Evolutionary conservation across 2,797 vertebrate species (phyloP), one percentile per base, ranked within the genome.

Genomic region (Mastacembelus armatus): DNA sequence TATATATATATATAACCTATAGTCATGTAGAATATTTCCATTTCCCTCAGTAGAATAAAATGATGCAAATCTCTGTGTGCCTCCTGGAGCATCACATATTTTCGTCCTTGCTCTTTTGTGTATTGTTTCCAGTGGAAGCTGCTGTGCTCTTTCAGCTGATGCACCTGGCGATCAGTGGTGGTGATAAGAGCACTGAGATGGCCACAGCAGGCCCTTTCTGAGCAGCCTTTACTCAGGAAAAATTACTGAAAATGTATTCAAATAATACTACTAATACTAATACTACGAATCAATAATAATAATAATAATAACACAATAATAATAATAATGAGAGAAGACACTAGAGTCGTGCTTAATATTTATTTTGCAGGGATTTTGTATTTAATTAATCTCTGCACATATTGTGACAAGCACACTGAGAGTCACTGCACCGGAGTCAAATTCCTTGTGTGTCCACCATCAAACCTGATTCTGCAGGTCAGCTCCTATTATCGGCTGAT

Each of bases 111-210:
- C 67, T 81, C 81, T 86, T 88, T 81, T 87, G 81, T 86, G 78
- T 61, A 93, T 93, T 92, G 95, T 94, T 91, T 91, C 91, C 86
- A 75, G 9, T 80, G 78, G 88, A 87, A 80, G 88, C 82, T 88
- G 85, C 75, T 89, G 85, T 87, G 85, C 77, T 80, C 80, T 78
- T 85, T 80, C 81, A 86, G 82, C 66, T 85, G 80, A 86, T 88
- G 93, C 94, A 95, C 94, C 94, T 95, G 94, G 94, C 80, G 92
- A 94, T 94, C 86, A 80, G 79, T 16, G 60, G 79, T n/a, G 60
- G 70, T 44, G 92, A 94, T 94, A 94, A 90, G 86, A 75, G 80
- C 64, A 9, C 32, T 1, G 61, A 45, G 35, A 42, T 32, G 70
- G 64, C 51, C 81, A 44, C 22, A 6, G 16, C n/a, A 27, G 49